These are phyloP conservation scores for Drosophila nebulosa DNA, from an alignment of 1,140 invertebrate species.

Conservation along the genomic window DNA sequence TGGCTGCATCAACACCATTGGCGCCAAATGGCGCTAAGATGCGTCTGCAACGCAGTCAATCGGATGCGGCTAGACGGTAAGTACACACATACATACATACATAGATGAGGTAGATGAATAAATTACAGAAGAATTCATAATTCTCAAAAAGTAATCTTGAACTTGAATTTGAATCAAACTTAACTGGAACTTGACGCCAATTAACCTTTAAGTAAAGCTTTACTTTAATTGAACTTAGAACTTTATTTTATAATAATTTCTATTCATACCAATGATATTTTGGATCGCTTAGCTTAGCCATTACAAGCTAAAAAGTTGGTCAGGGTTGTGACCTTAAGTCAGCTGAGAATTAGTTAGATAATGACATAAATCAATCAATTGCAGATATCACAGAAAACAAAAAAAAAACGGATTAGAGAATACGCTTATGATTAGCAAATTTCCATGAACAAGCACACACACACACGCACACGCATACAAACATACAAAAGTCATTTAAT, in stretches of 20 bases:
- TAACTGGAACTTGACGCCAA: no score
- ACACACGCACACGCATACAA: background rate
- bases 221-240: no score
- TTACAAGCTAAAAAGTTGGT: background rate
- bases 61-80: slow-evolving; percentile 78
- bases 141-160: no score
- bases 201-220: no score
- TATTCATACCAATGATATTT: no score
- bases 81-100: no score
- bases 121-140: no score
- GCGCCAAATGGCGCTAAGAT: slow-evolving; percentile 59
- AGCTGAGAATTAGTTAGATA: background rate
- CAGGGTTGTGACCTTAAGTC: background rate
- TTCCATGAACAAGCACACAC: slow-evolving; percentile 41
- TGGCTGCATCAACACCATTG: slow-evolving; percentile 57
- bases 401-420: background rate
- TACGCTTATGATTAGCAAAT: slow-evolving; percentile 3
- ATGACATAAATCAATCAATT: background rate
- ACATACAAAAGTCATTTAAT: background rate
- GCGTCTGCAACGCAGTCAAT: slow-evolving; percentile 73
- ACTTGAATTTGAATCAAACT: no score
- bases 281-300: background rate
- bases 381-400: background rate
- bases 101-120: no score
- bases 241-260: background rate